These are phyloP conservation scores for Saccostrea glomerata DNA, from an alignment of 1,140 invertebrate genomes.

Conservation along the genomic window DNA sequence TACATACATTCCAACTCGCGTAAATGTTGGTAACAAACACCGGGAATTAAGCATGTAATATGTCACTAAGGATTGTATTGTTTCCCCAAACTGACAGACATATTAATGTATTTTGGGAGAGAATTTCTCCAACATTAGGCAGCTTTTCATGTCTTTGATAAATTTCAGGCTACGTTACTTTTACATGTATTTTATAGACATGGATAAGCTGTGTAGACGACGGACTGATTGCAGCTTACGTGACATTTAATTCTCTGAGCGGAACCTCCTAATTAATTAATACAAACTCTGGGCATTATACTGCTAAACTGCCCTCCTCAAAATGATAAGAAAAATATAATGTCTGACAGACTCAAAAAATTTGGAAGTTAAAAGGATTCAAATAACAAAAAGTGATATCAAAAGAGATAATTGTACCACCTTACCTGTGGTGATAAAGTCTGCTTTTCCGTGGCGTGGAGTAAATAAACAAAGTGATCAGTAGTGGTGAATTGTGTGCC, in stretches of 20 bases:
- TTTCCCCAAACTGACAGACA: constrained; percentile 20
- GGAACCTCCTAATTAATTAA: constrained; percentile 21
- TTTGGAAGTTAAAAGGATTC: background rate
- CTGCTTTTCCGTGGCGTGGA: constrained; percentile 25
- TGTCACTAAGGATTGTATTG: background rate
- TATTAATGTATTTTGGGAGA: background rate
- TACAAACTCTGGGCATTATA: background rate
- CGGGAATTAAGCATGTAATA: constrained; percentile 10
- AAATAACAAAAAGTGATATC: constrained; percentile 30
- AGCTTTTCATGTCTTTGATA: background rate
- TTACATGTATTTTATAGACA: background rate
- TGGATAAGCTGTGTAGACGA: background rate
- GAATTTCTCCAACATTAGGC: background rate
- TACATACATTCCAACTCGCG: background rate
- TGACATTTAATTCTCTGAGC: constrained; percentile 20
- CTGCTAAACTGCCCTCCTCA: background rate
- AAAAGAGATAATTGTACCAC: constrained; percentile 15
- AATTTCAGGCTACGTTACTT: background rate
- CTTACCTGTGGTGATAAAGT: constrained; percentile 23
- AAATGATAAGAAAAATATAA: background rate
- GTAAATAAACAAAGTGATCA: constrained; percentile 37
- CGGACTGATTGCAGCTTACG: background rate
- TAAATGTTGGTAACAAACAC: background rate
- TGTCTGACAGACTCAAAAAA: background rate
- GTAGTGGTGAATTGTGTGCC: constrained; percentile 11